phyloP scores from a whole-genome alignment of 2,113 vertebrate genomes.

The Ceyx melanurus region DNA sequence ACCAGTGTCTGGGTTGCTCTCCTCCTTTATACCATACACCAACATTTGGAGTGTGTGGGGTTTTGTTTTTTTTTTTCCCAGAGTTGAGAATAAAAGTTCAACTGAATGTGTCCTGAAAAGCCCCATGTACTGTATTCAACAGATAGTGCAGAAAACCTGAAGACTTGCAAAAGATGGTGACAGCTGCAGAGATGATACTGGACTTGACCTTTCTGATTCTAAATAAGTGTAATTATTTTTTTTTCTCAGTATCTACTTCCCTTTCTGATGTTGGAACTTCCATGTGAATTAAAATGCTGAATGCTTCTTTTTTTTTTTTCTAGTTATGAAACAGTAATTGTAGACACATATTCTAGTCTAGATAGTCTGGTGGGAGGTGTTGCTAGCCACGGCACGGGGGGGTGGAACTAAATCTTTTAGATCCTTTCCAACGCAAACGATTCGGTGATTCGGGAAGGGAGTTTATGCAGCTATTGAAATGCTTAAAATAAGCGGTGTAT shows the following conservation, averaged over 20 bases:
- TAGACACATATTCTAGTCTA: not conserved
- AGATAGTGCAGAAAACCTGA: not conserved
- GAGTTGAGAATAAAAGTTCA: not conserved
- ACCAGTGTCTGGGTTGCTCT: too few species aligned
- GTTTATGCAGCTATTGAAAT: not conserved
- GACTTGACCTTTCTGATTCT: not conserved
- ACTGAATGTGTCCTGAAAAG: not conserved
- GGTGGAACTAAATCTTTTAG: not conserved
- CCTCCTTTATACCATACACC: rapidly evolving
- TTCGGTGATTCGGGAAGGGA: too few species aligned
- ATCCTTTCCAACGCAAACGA: too few species aligned
- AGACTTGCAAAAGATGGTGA: not conserved
- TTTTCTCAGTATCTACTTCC: not conserved
- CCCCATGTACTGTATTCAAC: rapidly evolving
- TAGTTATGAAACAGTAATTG: rapidly evolving
- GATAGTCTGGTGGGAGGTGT: not conserved
- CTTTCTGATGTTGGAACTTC: not conserved
- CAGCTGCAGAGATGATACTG: not conserved
- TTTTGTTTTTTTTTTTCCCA: not conserved
- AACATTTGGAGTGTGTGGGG: not conserved
- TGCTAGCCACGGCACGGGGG: too few species aligned
- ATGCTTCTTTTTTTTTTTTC: not conserved
- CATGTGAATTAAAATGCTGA: not conserved
- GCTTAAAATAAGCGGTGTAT: rapidly evolving
- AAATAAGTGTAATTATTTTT: rapidly evolving